A percentile compares a stretch with the other conserved stretches of the same genome.
These are phyloP conservation scores for Polypterus bichir DNA, from an alignment of 2,113 vertebrate genomes.

Conservation along the genomic window DNA sequence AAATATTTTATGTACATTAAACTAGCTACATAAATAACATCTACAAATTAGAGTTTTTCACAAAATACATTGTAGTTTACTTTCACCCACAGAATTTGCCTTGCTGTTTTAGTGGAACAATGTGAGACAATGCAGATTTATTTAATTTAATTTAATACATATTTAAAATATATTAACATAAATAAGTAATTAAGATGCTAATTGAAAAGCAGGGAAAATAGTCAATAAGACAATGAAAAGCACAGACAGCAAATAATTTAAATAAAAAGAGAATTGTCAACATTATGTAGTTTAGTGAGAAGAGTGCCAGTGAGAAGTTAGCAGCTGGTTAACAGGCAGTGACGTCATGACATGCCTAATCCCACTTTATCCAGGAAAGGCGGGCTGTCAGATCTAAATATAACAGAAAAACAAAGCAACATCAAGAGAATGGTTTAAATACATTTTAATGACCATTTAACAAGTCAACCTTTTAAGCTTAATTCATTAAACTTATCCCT, in stretches of 20 bases:
- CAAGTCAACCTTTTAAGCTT: conserved; percentile 27
- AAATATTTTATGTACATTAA: too few species aligned
- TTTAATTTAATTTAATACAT: too few species aligned
- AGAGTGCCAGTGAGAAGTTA: conserved; percentile 45
- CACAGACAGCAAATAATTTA: background rate
- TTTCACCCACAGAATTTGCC: too few species aligned
- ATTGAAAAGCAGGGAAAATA: background rate
- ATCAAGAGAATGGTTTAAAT: conserved; percentile 36
- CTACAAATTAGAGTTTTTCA: too few species aligned
- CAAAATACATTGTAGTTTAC: too few species aligned
- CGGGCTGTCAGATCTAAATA: conserved; percentile 64
- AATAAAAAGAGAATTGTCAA: background rate
- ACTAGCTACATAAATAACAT: too few species aligned
- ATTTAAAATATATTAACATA: too few species aligned
- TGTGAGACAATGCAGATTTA: too few species aligned
- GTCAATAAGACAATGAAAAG: background rate
- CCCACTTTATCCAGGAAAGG: conserved; percentile 72
- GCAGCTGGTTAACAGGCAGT: conserved; percentile 38
- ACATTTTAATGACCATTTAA: conserved; percentile 42
- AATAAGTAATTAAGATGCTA: too few species aligned
- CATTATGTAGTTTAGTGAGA: background rate
- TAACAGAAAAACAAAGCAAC: conserved; percentile 23
- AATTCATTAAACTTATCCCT: conserved; percentile 18
- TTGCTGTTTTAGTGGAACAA: too few species aligned
- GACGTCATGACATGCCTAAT: conserved; percentile 35